Conservation (phyloP, 2,888 invertebrate genomes). For the Neoitamus cyanurus region DNA sequence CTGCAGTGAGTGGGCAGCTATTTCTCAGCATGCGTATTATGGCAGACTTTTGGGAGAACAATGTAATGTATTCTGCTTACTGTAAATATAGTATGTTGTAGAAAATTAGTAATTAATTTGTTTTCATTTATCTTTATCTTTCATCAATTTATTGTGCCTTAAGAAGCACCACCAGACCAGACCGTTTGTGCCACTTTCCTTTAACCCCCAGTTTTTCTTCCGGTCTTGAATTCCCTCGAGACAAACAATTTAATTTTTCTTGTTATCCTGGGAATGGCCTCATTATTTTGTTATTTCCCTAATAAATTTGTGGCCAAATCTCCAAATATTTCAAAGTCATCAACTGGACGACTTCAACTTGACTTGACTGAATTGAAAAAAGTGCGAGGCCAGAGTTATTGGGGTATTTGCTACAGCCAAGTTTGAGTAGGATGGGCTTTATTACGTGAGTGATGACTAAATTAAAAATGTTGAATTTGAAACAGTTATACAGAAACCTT, state of each 20-base stretch:
- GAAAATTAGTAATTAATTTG: too few species aligned
- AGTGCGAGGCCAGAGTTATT: neutral
- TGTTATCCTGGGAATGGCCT: neutral
- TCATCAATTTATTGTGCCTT: neutral
- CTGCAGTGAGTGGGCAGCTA: too few species aligned
- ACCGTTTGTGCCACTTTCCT: neutral
- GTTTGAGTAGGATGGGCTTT: neutral
- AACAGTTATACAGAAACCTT: too few species aligned
- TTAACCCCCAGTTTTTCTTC: neutral
- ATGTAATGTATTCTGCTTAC: too few species aligned
- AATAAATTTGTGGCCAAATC: neutral
- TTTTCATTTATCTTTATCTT: too few species aligned
- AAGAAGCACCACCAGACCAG: neutral
- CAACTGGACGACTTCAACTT: neutral
- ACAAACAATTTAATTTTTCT: neutral
- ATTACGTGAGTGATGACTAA: neutral
- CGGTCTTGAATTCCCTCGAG: neutral
- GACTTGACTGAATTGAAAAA: neutral
- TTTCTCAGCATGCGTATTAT: too few species aligned
- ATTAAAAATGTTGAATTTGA: neutral
- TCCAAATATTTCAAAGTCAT: neutral
- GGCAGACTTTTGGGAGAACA: too few species aligned
- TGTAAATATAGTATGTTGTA: too few species aligned
- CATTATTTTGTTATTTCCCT: neutral
- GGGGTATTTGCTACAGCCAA: neutral